Base-by-base conservation (phyloP, 2,797 vertebrate species). In the Tadarida brasiliensis region DNA sequence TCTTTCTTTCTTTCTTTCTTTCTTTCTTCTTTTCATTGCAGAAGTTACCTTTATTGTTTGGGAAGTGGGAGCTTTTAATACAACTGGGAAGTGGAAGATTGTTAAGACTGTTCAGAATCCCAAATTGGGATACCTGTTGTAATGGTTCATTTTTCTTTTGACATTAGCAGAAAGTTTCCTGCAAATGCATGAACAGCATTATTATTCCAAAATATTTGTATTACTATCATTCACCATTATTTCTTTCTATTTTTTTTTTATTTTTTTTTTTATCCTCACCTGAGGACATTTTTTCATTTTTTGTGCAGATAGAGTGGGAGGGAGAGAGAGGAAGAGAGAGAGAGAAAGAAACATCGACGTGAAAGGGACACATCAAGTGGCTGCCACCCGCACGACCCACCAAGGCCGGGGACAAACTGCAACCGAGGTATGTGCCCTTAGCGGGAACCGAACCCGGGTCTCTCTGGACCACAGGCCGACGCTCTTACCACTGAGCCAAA, bases 221-320 rank as follows among this genome's bases (percentile, higher is more conserved):
- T 71, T 77, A 78, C 57, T 49, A 39, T 56, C 11, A 56, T 44
- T 59, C 63, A 78, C 10, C n/a, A 67, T 74, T 87, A 82, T 65
- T 73, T 84, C 82, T 86, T 87, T 47, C 70, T 87, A 82, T 65
- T 73, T 84, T 76, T 86, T 87, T 47, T n/a, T n/a, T n/a, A n/a
- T n/a, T n/a, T n/a, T n/a, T n/a, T n/a, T n/a, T n/a, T n/a, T n/a
- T n/a, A n/a, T n/a, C n/a, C n/a, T n/a, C n/a, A n/a, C n/a, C n/a
- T n/a, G n/a, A n/a, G n/a, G n/a, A n/a, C n/a, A n/a, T n/a, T n/a
- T n/a, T n/a, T n/a, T n/a, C n/a, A n/a, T n/a, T n/a, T n/a, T n/a
- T n/a, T n/a, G n/a, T n/a, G n/a, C n/a, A n/a, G n/a, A n/a, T n/a
- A n/a, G n/a, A n/a, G n/a, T n/a, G n/a, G n/a, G n/a, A n/a, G n/a